Percentiles rank a stretch among this genome's conserved stretches.
Conservation (phyloP, 2,113 vertebrate species). For the Apodemus speciosus region DNA sequence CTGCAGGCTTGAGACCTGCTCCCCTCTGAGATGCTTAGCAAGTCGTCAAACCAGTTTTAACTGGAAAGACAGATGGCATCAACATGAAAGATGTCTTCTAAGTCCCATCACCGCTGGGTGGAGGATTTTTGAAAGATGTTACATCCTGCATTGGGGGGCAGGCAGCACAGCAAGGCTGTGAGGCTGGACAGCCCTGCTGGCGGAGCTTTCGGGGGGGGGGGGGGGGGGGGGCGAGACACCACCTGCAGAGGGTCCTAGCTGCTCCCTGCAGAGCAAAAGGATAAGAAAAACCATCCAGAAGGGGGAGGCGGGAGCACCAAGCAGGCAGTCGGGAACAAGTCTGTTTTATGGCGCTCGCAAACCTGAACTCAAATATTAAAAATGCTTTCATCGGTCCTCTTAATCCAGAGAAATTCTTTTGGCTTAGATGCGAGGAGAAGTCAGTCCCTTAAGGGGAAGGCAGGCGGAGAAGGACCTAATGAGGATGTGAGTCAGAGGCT, state of each 20-base stretch:
- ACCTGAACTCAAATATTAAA: conserved; percentile 77
- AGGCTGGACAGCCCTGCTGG: background rate
- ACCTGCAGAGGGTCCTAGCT: background rate
- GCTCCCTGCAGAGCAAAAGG: conserved; percentile 37
- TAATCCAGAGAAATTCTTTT: conserved; percentile 85
- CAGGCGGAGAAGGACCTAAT: conserved; percentile 81
- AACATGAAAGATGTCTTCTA: conserved; percentile 62
- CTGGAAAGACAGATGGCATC: conserved; percentile 71
- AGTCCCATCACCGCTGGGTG: background rate
- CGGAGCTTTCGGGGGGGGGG: background rate
- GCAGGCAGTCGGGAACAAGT: conserved; percentile 11
- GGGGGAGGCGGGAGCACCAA: background rate
- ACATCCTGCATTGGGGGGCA: background rate
- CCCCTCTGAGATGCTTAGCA: conserved; percentile 68
- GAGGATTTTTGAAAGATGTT: conserved; percentile 40
- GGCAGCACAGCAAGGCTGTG: background rate
- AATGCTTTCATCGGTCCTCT: conserved; percentile 84
- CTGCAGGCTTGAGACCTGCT: conserved; percentile 67
- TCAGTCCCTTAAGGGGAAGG: conserved; percentile 84
- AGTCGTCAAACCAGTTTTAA: conserved; percentile 69
- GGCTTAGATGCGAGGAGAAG: conserved; percentile 83
- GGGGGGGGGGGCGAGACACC: background rate
- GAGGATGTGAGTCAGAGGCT: conserved; percentile 86
- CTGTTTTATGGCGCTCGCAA: conserved; percentile 48
- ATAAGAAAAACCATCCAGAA: background rate